Percentiles rank a stretch among this genome's conserved stretches.
Conservation (phyloP, 2,888 invertebrate genomes). For the Invenusta paracnida region DNA sequence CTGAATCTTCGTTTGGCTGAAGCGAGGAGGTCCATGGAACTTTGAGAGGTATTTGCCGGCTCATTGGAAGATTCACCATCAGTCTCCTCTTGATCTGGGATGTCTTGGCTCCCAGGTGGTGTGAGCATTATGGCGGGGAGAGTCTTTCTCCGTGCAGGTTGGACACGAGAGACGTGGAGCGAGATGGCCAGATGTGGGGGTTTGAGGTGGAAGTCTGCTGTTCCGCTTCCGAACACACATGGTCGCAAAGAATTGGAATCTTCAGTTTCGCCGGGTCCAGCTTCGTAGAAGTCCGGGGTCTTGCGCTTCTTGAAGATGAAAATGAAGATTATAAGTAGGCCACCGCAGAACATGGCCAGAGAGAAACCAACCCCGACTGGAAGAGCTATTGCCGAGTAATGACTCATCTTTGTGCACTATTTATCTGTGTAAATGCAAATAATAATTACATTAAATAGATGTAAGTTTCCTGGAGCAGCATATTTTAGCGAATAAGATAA, state of each 20-base stretch:
- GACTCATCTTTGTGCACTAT: too few relatives aligned
- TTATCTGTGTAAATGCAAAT: too few relatives aligned
- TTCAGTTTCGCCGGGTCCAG: not conserved
- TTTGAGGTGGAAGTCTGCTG: not conserved
- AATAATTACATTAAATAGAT: too few relatives aligned
- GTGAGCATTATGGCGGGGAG: not conserved
- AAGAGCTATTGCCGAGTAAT: not conserved
- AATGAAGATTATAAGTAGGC: not conserved
- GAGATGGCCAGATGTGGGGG: not conserved
- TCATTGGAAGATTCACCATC: not conserved
- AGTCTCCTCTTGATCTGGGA: not conserved
- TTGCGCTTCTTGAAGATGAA: not conserved
- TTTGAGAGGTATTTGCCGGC: not conserved
- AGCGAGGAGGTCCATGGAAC: not conserved
- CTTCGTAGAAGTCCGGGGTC: not conserved
- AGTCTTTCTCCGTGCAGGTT: not conserved
- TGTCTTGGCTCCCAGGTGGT: not conserved
- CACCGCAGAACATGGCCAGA: not conserved
- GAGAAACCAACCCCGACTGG: not conserved
- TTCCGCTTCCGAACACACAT: too few relatives aligned
- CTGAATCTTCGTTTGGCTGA: not conserved
- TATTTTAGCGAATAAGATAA: too few relatives aligned
- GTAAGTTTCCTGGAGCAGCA: too few relatives aligned
- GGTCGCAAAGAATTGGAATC: not conserved
- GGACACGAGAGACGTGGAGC: not conserved